Percentiles rank a stretch among this genome's conserved stretches.
Evolutionary conservation across 2,113 vertebrate species (phyloP).

Genomic region (Gobio gobio): DNA sequence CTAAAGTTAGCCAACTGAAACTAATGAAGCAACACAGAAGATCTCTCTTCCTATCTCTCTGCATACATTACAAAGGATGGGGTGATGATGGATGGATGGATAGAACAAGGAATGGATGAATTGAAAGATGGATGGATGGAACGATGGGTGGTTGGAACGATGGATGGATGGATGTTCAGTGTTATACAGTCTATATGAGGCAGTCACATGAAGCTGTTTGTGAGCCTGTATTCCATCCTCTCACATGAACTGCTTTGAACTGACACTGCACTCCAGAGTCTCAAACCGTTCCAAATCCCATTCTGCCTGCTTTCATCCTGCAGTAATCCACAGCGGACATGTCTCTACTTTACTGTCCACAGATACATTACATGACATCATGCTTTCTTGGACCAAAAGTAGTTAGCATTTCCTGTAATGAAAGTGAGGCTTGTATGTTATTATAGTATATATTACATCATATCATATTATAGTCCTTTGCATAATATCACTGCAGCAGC

Average conservation of each 20-base stretch:
- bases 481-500: not conserved
- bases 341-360: not conserved
- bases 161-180: not conserved
- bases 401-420: not conserved
- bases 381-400: not conserved
- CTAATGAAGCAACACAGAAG: not conserved
- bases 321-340: constrained; percentile 45
- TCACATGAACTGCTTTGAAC: constrained; percentile 41
- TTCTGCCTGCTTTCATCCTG: constrained; percentile 33
- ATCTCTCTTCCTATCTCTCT: not conserved
- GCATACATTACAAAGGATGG: not conserved
- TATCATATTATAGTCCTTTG: not conserved
- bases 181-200: not conserved
- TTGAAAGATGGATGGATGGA: too few species aligned
- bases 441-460: not conserved
- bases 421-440: not conserved
- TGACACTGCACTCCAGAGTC: constrained; percentile 55
- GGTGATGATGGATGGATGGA: too few species aligned
- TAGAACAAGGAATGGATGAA: too few species aligned
- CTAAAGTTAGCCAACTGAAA: constrained; percentile 22
- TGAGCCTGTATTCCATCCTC: constrained; percentile 51
- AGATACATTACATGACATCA: constrained; percentile 27
- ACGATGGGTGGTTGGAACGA: too few species aligned
- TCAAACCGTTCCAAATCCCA: constrained; percentile 53
- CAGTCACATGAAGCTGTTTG: not conserved